A percentile compares a stretch with the other conserved stretches of the same genome.
Evolutionary conservation across 2,113 vertebrate genomes (phyloP).

Genomic region (rat (Rattus norvegicus)): DNA sequence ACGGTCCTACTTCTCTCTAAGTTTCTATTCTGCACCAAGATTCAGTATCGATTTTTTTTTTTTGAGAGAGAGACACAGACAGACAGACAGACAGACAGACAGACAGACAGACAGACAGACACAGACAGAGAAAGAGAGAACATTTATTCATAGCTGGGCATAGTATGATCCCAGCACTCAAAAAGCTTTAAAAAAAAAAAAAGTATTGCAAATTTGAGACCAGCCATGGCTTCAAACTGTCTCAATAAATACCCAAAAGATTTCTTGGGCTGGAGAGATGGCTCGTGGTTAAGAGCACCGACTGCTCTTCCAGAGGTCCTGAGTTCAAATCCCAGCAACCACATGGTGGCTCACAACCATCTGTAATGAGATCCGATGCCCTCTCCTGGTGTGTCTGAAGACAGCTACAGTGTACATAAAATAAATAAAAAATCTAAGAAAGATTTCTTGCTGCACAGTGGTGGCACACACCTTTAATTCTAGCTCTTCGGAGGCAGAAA

Average conservation of each 20-base stretch:
- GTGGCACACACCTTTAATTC: neutral
- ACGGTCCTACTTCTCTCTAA: neutral
- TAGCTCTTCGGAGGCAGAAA: neutral
- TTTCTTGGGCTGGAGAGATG: no score
- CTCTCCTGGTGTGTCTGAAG: no score
- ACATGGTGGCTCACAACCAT: no score
- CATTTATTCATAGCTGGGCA: constrained; percentile 46
- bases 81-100: no score
- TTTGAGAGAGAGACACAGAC: no score
- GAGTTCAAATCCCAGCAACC: no score
- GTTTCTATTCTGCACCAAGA: neutral
- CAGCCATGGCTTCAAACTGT: neutral
- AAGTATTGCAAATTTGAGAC: neutral
- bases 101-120: no score
- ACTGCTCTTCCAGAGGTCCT: no score
- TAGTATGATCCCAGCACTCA: neutral
- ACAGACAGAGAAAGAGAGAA: neutral
- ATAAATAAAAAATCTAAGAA: no score
- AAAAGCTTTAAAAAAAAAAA: neutral
- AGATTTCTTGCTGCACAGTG: neutral
- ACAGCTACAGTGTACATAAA: no score
- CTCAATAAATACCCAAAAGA: neutral
- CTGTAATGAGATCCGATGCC: no score
- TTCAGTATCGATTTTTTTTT: constrained; percentile 32
- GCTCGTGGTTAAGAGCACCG: no score